Base-by-base conservation (phyloP, 2,113 vertebrate genomes). In the Tupaia tana region DNA sequence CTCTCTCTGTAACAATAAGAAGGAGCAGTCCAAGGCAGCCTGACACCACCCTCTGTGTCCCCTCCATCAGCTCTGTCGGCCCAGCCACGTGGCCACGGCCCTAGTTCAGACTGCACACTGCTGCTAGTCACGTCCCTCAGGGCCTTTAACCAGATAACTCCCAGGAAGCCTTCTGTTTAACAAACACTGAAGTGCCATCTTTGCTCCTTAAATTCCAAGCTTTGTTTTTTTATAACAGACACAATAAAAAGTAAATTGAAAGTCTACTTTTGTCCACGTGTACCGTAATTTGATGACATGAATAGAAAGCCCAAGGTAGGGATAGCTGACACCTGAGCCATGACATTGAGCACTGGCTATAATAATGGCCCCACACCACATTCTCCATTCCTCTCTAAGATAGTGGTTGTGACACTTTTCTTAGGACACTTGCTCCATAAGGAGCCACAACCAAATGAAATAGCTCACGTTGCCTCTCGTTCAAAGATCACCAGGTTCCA, bases 11-110 rank as follows among this genome's bases (percentile, higher is more conserved):
- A 67, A 29, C 24, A 54, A 34, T 29, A 83, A 63, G 14, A 54
- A n/a, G 19, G 10, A 43, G 7, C 2, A 52, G 20, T 22, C 22
- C 9, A 3, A 0, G 0, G 19, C 0, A 3, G 43, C 3, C n/a
- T 61, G 73, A 29, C 0, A 7, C 13, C 3, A 0, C 2, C 25
- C 4, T 59, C 20, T 43, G 56, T 18, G 2, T 4, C 15, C 15
- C 25, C 14, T 19, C 70, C 7, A 16, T 43, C 10, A 43, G 52
- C n/a, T 29, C 9, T 9, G 66, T 19, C 24, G 52, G 20, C 7
- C 6, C 58, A 2, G 3, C 9, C 24, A 15, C 0, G 15, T 7
- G 3, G 24, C 9, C 3, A 3, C 0, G 58, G 3, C 22, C 18
- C 31, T 13, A 4, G 11, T 20, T 11, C 9, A 27, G 15, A 29